phyloP scores from a whole-genome alignment of 2,888 invertebrate genomes.

The Sabellastarte sp. region DNA sequence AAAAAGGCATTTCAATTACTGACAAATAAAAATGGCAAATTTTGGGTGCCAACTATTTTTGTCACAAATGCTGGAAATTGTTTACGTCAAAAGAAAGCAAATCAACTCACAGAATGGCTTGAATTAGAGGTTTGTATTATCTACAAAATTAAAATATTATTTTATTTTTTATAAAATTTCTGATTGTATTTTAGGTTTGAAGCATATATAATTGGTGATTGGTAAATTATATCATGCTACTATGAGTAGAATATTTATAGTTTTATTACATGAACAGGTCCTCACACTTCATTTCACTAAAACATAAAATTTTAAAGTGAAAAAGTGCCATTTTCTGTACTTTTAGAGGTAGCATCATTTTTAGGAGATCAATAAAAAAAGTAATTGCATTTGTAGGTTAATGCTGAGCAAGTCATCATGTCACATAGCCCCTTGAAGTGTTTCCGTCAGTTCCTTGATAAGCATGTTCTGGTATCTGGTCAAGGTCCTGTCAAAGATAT shows the following conservation, averaged over 20 bases:
- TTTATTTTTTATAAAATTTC: too few species aligned
- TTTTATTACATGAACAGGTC: neutral
- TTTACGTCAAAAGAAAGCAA: conserved; percentile 65
- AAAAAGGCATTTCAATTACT: conserved; percentile 65
- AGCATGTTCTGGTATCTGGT: conserved; percentile 67
- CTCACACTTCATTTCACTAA: neutral
- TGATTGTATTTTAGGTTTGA: too few species aligned
- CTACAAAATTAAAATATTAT: too few species aligned
- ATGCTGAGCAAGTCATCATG: conserved; percentile 68
- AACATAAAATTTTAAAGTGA: too few species aligned
- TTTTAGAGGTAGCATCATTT: too few species aligned
- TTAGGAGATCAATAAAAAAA: too few species aligned
- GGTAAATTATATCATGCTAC: too few species aligned
- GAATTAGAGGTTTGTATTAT: conserved; percentile 65
- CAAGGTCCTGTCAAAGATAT: conserved; percentile 66
- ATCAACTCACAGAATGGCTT: conserved; percentile 66
- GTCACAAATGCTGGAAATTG: conserved; percentile 71
- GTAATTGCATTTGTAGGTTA: conserved; percentile 61
- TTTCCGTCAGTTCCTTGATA: conserved; percentile 67
- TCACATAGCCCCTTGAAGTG: conserved; percentile 68
- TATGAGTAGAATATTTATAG: conserved; percentile 16
- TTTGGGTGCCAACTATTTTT: conserved; percentile 67
- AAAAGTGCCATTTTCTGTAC: too few species aligned
- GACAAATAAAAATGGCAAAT: conserved; percentile 63
- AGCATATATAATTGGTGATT: too few species aligned